Evolutionary conservation across 2,797 vertebrate species (phyloP), one percentile per base, ranked within the genome.

Genomic region (Cottoperca gobio): DNA sequence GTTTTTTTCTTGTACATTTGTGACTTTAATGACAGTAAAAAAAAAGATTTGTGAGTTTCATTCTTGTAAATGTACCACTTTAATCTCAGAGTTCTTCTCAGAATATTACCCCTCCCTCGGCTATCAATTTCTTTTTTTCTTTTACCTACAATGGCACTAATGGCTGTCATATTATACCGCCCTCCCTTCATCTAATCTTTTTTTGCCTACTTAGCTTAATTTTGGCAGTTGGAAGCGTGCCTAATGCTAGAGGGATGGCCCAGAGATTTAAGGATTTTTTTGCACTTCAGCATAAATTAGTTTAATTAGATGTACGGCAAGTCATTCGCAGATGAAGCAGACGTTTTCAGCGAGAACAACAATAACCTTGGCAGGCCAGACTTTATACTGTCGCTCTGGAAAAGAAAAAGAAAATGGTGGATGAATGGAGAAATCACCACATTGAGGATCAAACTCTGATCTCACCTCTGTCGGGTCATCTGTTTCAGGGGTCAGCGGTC

Each of bases 391-490:
- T 23, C 11, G 9, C 23, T 60, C 33, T 19, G 61, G 12, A 57
- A 24, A 45, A 45, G 24, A 31, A 33, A 42, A 42, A 33, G 33
- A 33, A 59, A 69, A 33, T 13, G 26, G 12, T 33, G 42, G 31
- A 35, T 28, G 37, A 43, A 16, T 35, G 28, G 4, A 76, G 54
- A 52, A 45, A 31, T 35, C 43, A 45, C 26, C 19, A 35, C 7
- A 57, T 5, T 2, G 33, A 55, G 37, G 19, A 63, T 40, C 16
- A 23, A 33, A 45, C 54, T 58, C 0, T 19, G 53, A 49, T 64
- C 88, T 90, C 81, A 99, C 97, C 95, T 99, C 97, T 0, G 93
- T 89, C 0, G 95, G 95, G 63, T 98, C 97, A 0, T 97, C 97
- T 0, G 95, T 96, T 89, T 99, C 97, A 0, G 97, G 97, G 0